These are phyloP conservation scores for Elegia similella DNA, from an alignment of 2,888 invertebrate genomes.

Conservation along the genomic window DNA sequence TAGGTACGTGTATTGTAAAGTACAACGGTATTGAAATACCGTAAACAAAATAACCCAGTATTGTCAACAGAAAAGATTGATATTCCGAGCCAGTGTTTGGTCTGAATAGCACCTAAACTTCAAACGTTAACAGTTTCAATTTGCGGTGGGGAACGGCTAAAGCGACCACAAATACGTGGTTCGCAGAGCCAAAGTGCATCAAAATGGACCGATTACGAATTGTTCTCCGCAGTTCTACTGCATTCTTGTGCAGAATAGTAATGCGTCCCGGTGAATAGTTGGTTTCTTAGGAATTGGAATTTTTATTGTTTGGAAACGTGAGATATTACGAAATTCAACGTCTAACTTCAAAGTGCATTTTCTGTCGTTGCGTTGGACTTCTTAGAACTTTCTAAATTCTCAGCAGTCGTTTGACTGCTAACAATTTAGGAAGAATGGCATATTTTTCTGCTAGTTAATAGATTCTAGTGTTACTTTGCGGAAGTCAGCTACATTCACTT, in stretches of 20 bases:
- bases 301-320: slow-evolving; percentile 9
- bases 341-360: background rate
- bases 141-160: slow-evolving; percentile 46
- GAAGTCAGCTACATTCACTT: too few relatives aligned
- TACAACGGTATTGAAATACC: background rate
- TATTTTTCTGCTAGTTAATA: too few relatives aligned
- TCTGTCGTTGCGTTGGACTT: background rate
- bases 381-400: too few relatives aligned
- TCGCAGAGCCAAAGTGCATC: slow-evolving; percentile 31
- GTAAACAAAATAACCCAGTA: background rate
- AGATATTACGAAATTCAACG: background rate
- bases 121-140: slow-evolving; percentile 53
- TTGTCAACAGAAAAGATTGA: slow-evolving; percentile 18
- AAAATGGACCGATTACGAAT: slow-evolving; percentile 31
- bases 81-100: slow-evolving; percentile 23
- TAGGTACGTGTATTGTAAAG: too few relatives aligned
- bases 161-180: slow-evolving; percentile 45
- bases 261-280: slow-evolving; percentile 16
- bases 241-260: slow-evolving; percentile 26
- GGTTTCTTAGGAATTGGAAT: slow-evolving; percentile 6
- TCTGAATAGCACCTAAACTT: slow-evolving; percentile 37
- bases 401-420: too few relatives aligned
- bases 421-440: too few relatives aligned
- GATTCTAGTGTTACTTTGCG: too few relatives aligned
- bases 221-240: slow-evolving; percentile 23